Conservation (phyloP, 2,888 invertebrate species). For the Apamea epomidion region DNA sequence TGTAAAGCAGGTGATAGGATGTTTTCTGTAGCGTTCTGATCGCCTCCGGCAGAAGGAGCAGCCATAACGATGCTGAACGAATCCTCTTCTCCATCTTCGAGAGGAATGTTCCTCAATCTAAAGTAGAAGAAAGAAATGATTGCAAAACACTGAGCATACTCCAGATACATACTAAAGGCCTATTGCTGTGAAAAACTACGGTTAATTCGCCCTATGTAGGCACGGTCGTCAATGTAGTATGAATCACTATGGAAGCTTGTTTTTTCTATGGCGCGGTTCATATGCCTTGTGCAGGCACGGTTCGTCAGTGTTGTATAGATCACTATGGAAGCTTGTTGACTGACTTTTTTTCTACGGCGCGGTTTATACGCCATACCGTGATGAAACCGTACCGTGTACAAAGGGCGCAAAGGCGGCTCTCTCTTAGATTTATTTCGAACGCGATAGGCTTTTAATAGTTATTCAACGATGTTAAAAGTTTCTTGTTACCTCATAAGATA, state of each 20-base stretch:
- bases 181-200: no score
- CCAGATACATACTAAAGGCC: neutral
- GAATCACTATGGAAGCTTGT: no score
- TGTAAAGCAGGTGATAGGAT: slow-evolving; percentile 95
- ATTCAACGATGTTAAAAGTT: neutral
- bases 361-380: no score
- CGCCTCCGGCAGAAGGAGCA: slow-evolving; percentile 89
- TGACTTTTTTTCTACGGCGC: no score
- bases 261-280: no score
- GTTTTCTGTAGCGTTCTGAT: slow-evolving; percentile 93
- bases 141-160: neutral
- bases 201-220: no score
- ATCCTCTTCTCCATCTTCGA: slow-evolving; percentile 97
- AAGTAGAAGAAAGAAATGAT: neutral
- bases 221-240: no score
- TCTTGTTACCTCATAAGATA: slow-evolving; percentile 92
- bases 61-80: slow-evolving; percentile 91
- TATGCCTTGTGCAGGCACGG: no score
- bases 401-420: neutral
- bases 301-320: no score
- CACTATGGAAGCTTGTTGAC: no score
- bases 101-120: slow-evolving; percentile 95
- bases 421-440: neutral
- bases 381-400: no score
- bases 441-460: neutral